Evolutionary conservation across 37 sponge, comb jelly and placozoan genomes (phyloP).

Genomic region (Bolinopsis microptera): DNA sequence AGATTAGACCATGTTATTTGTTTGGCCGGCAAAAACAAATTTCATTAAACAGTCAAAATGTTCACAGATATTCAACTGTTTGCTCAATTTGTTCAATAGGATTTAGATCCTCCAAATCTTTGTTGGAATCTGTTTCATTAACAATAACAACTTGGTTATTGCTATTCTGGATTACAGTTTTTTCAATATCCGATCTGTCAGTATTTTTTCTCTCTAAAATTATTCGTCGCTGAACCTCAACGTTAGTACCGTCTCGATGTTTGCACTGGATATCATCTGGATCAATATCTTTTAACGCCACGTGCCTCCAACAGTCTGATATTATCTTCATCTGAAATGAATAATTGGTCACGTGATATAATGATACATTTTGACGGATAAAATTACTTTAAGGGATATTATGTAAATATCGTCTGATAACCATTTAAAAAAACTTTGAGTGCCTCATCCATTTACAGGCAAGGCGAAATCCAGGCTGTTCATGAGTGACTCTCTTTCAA

Average conservation of each 20-base stretch:
- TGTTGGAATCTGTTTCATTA: background rate
- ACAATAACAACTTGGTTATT: background rate
- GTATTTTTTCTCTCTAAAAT: background rate
- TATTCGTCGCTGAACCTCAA: background rate
- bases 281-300: background rate
- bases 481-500: too few species aligned
- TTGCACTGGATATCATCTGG: background rate
- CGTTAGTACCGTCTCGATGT: background rate
- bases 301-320: slow-evolving; percentile 26
- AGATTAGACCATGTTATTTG: too few species aligned
- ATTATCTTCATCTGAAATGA: slow-evolving; percentile 35
- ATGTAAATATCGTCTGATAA: too few species aligned
- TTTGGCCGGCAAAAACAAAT: too few species aligned
- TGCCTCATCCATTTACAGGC: too few species aligned
- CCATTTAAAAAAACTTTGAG: too few species aligned
- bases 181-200: background rate
- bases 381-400: too few species aligned
- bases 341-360: background rate
- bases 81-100: background rate
- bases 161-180: too few species aligned
- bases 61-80: background rate
- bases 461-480: too few species aligned
- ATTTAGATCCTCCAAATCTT: background rate
- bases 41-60: too few species aligned
- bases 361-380: too few species aligned